A percentile compares a stretch with the other conserved stretches of the same genome.
phyloP scores from a whole-genome alignment of 2,113 vertebrate species.

The Eubucco bourcierii region DNA sequence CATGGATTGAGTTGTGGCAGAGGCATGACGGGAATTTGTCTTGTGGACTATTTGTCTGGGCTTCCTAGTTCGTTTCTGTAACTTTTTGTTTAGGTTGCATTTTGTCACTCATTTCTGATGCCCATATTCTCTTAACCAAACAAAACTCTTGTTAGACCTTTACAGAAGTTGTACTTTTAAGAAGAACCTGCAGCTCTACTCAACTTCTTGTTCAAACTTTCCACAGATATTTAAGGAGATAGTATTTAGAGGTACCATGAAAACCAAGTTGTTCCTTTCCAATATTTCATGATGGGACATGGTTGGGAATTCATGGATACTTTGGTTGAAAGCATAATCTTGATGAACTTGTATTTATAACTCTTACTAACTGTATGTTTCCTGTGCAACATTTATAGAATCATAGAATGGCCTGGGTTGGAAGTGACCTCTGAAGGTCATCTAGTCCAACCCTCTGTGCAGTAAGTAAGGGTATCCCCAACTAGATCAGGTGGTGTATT shows the following conservation, averaged over 20 bases:
- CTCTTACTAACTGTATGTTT: not conserved
- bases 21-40: not conserved
- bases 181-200: not conserved
- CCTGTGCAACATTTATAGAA: fast-evolving
- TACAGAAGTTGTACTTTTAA: not conserved
- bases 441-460: too few relatives aligned
- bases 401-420: too few relatives aligned
- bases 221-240: not conserved
- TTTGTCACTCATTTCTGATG: not conserved
- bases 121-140: not conserved
- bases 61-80: not conserved
- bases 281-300: not conserved
- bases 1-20: not conserved
- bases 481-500: too few relatives aligned
- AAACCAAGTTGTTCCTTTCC: not conserved
- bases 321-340: not conserved
- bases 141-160: not conserved
- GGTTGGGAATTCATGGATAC: not conserved
- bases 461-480: too few relatives aligned
- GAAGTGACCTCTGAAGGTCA: too few relatives aligned
- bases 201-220: not conserved
- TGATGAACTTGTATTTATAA: not conserved
- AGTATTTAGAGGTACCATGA: not conserved
- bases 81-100: not conserved
- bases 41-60: not conserved